Evolutionary conservation across 2,113 vertebrate genomes (phyloP), one percentile per base, ranked within the genome.

Genomic region (Onychostruthus taczanowskii): DNA sequence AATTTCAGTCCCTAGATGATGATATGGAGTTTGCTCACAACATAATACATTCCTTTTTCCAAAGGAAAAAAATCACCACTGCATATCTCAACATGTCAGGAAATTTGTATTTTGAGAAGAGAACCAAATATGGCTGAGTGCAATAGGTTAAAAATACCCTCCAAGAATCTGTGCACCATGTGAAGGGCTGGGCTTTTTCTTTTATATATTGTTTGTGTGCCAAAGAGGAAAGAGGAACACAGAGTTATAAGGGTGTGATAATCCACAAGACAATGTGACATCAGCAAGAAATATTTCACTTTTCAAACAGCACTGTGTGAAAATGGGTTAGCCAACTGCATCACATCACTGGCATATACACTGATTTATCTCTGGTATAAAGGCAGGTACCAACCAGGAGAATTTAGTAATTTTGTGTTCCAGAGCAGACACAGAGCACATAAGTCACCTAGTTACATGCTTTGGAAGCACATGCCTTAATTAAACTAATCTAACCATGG

Each of bases 111-210:
- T 93, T 90, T 90, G 73, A 93, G 85, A 93, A 76, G 33, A 89
- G 53, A 96, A 78, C 90, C 90, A 94, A 95, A 95, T 92, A 92
- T 37, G 68, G 90, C 46, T 86, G 75, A 67, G 61, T 53, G 79
- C 69, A 84, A 93, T 84, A 95, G 76, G 68, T 93, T 96, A 94
- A 96, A 96, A 97, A 96, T 95, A 94, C 52, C 52, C 90, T 86
- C 80, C 61, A 72, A n/a, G 77, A 84, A 11, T 39, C 64, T 61
- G 39, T 55, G 53, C 37, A 93, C 41, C 52, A 84, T 1, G 9
- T 77, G 88, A 95, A 92, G 16, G 68, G 35, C 28, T 62, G 30
- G 30, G 26, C 30, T 77, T 92, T 79, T 85, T 81, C 70, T 89
- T 69, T 87, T 58, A 10, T 72, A 90, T 59, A 19, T 23, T 73